Base-by-base conservation (phyloP, 2,888 invertebrate genomes). In the Rhimphoctona megacephalus region DNA sequence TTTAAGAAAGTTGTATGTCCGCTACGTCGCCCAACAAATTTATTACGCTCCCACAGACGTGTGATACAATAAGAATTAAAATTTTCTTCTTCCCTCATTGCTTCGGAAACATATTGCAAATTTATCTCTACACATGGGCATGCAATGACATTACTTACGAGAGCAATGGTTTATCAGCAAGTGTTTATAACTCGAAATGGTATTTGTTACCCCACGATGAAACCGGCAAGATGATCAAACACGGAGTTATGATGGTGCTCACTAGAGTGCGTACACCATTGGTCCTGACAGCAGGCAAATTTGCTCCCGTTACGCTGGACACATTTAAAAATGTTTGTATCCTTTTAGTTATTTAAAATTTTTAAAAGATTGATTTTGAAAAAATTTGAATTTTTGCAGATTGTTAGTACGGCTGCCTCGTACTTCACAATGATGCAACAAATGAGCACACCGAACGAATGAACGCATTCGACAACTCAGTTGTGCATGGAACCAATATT, bases 61-160 rank as follows among this genome's bases (percentile, higher is more conserved):
- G 85, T 4, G 52, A 83, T 8, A 81, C 81, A 3, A 8, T 81
- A 7, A 74, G 87, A 43, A 89, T 87, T 33, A 90, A 87, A 52
- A 87, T 83, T 11, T 86, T 87, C 30, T 91, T 90, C 81, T 66
- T 88, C 7, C 85, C 87, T 11, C 90, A 91, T 66, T 89, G 90
- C 8, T 64, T 88, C 70, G 90, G 89, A 19, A 85, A 88, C 39
- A 57, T 91, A 39, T 79, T 87, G 22, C 91, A 92, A 85, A 85
- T 91, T 6, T 86, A 90, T 70, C 79, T 92, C 43, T 91, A 91
- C 64, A 90, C 92, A 14, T 89, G 90, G 88, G 89, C 91, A 7
- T 89, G 91, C 79, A 88, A 91, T 52, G 88, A 89, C 25, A 88
- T 92, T 73, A 90, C 90, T 19, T 82, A 86, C 19, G 89, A 91